Evolutionary conservation across 2,113 vertebrate genomes (phyloP).

Genomic region (Fregetta grallaria): DNA sequence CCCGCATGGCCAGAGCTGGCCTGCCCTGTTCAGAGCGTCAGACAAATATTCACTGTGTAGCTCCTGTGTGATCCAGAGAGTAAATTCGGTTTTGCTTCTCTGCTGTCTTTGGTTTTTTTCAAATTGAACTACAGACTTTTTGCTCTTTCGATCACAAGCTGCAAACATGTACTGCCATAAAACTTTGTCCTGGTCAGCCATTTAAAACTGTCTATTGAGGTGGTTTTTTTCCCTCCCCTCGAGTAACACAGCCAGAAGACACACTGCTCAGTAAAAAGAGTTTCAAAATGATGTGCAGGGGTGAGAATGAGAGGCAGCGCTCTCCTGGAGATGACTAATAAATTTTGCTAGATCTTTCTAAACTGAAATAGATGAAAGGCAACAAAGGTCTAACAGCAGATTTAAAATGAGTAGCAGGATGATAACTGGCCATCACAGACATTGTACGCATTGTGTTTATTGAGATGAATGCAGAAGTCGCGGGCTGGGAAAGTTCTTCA

Average conservation of each 20-base stretch:
- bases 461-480: rapidly evolving
- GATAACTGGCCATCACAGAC: neutral
- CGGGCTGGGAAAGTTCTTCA: neutral
- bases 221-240: neutral
- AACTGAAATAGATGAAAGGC: neutral
- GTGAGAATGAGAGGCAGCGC: neutral
- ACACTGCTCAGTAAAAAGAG: neutral
- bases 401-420: neutral
- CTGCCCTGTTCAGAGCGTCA: neutral
- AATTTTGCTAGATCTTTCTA: neutral
- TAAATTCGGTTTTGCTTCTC: neutral
- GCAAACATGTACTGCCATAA: neutral
- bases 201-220: neutral
- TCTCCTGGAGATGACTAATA: neutral
- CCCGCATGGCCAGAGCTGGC: neutral
- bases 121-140: neutral
- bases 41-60: neutral
- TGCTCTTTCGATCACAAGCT: neutral
- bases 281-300: neutral
- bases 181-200: neutral
- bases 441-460: neutral
- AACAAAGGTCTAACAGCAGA: neutral
- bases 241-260: neutral
- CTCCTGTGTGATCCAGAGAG: neutral
- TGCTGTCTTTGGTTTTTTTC: neutral